Base-by-base conservation (phyloP, 1,140 invertebrate species). In the Oreohelix idahoensis region DNA sequence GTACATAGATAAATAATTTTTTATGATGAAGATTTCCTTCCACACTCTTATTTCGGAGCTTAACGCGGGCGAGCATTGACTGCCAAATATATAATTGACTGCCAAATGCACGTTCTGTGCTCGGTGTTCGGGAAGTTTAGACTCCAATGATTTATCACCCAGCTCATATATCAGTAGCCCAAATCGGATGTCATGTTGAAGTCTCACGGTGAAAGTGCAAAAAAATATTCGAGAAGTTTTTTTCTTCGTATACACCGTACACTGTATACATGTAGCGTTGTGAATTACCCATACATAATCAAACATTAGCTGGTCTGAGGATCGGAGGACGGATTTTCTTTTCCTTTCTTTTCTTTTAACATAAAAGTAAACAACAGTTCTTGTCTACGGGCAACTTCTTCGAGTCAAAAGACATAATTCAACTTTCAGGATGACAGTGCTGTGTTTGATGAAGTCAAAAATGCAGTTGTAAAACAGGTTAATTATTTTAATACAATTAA, bases 121-220 rank as follows among this genome's bases (percentile, higher is more conserved):
- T 66, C 63, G 8, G 63, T 32, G 63, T 32, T 66, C 1, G 29
- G 17, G 4, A 32, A 66, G 63, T 32, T 66, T 66, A 66, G 8
- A 66, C 63, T 32, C 17, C n/a, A 5, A 32, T 66, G 63, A 66
- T 66, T 66, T 66, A 66, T 66, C 29, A 32, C 63, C 29, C 1
- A 66, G n/a, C 63, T 35, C 63, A 66, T 66, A 66, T 23, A 66
- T 66, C 63, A 66, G n/a, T 66, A 1, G n/a, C 63, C 17, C 63
- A 29, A 66, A 66, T 66, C 63, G 63, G 63, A n/a, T 66, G 63
- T 66, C 63, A 66, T 66, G 63, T 66, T 32, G 63, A 66, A 66
- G 63, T 66, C 8, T 66, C 4, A 58, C 53, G 53, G n/a, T 58
- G 53, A 23, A 58, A 23, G 23, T n/a, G 53, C 23, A 58, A 32